phyloP scores from a whole-genome alignment of 2,888 invertebrate species.

The Liopterus haemorrhoidalis region DNA sequence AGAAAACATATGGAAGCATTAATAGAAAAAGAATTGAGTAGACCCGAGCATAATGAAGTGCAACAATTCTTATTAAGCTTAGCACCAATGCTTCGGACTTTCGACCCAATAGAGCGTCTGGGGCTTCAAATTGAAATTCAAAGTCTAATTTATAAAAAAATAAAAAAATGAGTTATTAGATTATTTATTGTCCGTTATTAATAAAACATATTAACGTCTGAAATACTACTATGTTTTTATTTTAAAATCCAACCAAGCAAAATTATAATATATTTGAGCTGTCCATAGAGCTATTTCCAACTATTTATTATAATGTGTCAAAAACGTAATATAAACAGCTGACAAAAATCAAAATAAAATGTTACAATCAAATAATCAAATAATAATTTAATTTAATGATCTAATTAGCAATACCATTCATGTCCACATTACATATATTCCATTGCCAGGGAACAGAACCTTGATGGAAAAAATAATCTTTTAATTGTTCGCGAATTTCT shows the following conservation, averaged over 20 bases:
- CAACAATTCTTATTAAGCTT: constrained; percentile 2
- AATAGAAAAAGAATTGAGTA: neutral
- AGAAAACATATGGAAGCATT: neutral
- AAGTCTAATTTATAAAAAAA: neutral
- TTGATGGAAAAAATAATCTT: constrained; percentile 6
- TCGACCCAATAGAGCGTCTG: neutral
- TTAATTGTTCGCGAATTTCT: constrained; percentile 3
- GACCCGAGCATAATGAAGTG: neutral
- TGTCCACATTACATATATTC: constrained; percentile 3
- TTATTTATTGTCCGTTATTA: neutral
- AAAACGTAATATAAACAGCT: too few species aligned
- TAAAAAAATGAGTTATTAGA: constrained; percentile 2
- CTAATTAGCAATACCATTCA: constrained; percentile 5
- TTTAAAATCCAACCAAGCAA: neutral
- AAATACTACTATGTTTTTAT: neutral
- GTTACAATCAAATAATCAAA: too few species aligned
- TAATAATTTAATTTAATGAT: too few species aligned
- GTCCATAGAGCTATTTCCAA: neutral
- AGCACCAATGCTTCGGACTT: constrained; percentile 3
- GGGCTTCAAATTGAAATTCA: constrained; percentile 1
- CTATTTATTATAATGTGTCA: too few species aligned
- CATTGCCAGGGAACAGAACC: constrained; percentile 9
- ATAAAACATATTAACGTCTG: neutral
- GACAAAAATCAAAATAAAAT: too few species aligned
- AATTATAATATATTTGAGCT: neutral